phyloP scores from a whole-genome alignment of 37 sponge, comb jelly and placozoan genomes.

The Ianthella basta region DNA sequence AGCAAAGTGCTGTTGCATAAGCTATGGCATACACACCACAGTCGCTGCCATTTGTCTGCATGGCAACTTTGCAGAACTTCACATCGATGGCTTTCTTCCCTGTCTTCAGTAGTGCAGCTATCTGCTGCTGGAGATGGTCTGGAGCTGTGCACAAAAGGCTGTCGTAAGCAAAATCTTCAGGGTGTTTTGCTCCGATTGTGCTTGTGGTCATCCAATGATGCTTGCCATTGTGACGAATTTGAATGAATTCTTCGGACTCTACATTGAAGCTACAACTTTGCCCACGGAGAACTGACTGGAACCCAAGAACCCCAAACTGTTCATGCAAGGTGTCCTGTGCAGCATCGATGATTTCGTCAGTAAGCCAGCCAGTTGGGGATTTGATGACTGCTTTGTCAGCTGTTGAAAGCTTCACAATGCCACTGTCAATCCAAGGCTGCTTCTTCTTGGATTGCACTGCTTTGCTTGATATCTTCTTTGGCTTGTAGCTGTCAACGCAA shows the following conservation, averaged over 20 bases:
- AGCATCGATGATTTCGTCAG: conserved; percentile 13
- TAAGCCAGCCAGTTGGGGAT: conserved; percentile 19
- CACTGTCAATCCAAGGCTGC: conserved; percentile 6
- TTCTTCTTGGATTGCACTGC: conserved; percentile 12
- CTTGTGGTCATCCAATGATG: conserved; percentile 33
- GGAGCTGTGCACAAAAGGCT: conserved; percentile 14
- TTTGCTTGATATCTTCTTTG: no score
- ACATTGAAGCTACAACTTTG: not conserved
- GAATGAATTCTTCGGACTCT: conserved; percentile 23
- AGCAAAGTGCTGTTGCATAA: conserved; percentile 25
- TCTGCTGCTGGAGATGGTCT: conserved; percentile 14
- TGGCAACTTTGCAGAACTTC: conserved; percentile 15
- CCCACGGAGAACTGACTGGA: not conserved
- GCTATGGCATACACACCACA: conserved; percentile 35
- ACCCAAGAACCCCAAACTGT: conserved; percentile 26
- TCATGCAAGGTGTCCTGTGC: conserved; percentile 8
- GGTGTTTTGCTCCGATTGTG: conserved; percentile 24
- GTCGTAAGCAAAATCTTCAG: conserved; percentile 26
- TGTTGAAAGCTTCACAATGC: not conserved
- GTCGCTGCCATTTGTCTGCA: conserved; percentile 15
- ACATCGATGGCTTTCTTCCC: not conserved
- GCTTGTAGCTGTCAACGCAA: not conserved
- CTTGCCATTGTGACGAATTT: conserved; percentile 23
- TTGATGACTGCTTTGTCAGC: not conserved
- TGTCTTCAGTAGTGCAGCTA: conserved; percentile 22